Evolutionary conservation across 2,888 invertebrate genomes (phyloP).

Genomic region (Arctia plantaginis): DNA sequence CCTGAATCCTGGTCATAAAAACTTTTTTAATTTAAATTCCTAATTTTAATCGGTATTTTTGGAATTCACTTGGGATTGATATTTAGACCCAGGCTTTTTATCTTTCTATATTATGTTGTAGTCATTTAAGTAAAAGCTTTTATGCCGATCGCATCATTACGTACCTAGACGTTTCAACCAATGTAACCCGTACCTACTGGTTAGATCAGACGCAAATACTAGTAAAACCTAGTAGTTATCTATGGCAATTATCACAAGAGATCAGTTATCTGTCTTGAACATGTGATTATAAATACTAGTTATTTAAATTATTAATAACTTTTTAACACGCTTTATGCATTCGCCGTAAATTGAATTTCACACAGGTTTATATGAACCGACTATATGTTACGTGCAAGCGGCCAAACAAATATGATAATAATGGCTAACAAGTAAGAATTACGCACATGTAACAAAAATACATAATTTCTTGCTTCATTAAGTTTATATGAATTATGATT

Average conservation of each 20-base stretch:
- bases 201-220: background rate
- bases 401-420: background rate
- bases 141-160: background rate
- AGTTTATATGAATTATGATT: background rate
- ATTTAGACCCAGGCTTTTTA: background rate
- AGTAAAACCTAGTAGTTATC: background rate
- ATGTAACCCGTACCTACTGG: background rate
- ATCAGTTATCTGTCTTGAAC: background rate
- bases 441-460: background rate
- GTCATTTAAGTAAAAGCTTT: background rate
- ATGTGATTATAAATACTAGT: background rate
- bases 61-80: background rate
- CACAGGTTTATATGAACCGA: background rate
- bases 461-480: background rate
- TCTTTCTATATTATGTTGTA: background rate
- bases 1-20: background rate
- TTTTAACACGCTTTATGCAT: background rate
- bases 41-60: background rate
- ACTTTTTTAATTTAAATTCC: background rate
- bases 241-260: background rate
- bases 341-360: background rate
- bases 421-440: background rate
- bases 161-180: background rate
- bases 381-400: background rate
- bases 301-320: background rate